Conservation (phyloP, 2,113 vertebrate species). For the Calypte anna region DNA sequence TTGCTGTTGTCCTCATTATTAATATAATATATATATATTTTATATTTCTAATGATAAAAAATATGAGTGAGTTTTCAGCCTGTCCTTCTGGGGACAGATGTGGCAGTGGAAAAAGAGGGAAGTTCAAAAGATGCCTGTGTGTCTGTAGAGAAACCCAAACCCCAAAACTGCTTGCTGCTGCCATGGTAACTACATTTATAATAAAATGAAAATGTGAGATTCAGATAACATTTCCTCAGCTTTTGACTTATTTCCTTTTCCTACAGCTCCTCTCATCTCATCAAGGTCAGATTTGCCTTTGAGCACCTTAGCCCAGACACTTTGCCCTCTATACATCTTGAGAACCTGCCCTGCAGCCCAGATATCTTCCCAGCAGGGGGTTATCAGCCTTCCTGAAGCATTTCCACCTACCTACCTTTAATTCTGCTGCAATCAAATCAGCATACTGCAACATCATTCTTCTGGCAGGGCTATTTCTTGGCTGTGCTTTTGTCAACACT, state of each 20-base stretch:
- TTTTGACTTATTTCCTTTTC: constrained; percentile 39
- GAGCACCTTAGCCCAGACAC: neutral
- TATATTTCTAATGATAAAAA: neutral
- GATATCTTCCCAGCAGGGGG: neutral
- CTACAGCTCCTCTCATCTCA: neutral
- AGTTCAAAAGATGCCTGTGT: neutral
- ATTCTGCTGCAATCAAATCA: constrained; percentile 6
- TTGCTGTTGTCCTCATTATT: neutral
- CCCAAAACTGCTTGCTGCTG: neutral
- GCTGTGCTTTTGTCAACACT: neutral
- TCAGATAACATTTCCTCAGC: neutral
- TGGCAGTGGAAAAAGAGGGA: neutral
- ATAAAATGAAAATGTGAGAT: neutral
- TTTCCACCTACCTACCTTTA: neutral
- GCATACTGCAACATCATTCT: neutral
- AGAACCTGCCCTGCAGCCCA: neutral
- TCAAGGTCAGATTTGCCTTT: constrained; percentile 10
- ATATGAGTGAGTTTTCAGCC: neutral
- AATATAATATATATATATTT: too few relatives aligned
- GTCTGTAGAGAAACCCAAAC: neutral
- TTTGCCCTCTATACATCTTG: neutral
- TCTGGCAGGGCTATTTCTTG: neutral
- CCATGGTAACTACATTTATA: constrained; percentile 23
- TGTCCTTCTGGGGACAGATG: neutral
- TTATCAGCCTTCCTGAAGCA: neutral